Evolutionary conservation across 2,888 invertebrate species (phyloP), one percentile per base, ranked within the genome.

Genomic region (Perithous albicinctus): DNA sequence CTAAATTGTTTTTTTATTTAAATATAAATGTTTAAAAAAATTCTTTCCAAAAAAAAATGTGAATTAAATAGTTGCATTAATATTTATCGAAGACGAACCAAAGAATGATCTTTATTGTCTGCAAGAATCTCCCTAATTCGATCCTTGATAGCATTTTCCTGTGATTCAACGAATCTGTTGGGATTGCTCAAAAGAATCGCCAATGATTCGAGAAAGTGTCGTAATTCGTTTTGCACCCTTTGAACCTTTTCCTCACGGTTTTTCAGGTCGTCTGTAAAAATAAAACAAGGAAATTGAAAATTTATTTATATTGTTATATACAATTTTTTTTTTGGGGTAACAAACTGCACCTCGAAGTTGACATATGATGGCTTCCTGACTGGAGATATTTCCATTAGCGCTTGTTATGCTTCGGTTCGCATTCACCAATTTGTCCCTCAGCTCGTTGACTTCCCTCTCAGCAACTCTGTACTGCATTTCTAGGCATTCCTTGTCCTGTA

Each of bases 81-180:
- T 26, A 8, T 26, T 2, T 35, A 20, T 18, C 6, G 23, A 61
- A n/a, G n/a, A 75, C 94, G 93, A 94, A 97, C 97, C 92, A 95
- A 94, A 87, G 95, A 93, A 93, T 96, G 96, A 84, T 96, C 96
- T 91, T 97, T 96, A 91, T 96, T 96, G 79, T 97, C 97, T 78
- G 94, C 95, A 32, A 97, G 93, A 56, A 97, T 94, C 92, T 97
- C 97, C 18, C 96, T 94, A 73, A 97, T 95, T 84, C 96, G 94
- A 83, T 97, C 97, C 91, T 97, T 97, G 82, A 97, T 96, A 38
- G 96, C 94, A 66, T 95, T 95, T 91, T 97, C 97, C 77, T 96
- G 95, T 0, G 97, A 96, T 88, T 97, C 97, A 2, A 96, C 95
- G 90, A 96, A 96, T 84, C 96, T 93, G 32, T 95, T 94, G 1